Base-by-base conservation (phyloP, 30 jellyfish, hydroid and myxozoan genomes). In the Calvadosia cruxmelitensis region DNA sequence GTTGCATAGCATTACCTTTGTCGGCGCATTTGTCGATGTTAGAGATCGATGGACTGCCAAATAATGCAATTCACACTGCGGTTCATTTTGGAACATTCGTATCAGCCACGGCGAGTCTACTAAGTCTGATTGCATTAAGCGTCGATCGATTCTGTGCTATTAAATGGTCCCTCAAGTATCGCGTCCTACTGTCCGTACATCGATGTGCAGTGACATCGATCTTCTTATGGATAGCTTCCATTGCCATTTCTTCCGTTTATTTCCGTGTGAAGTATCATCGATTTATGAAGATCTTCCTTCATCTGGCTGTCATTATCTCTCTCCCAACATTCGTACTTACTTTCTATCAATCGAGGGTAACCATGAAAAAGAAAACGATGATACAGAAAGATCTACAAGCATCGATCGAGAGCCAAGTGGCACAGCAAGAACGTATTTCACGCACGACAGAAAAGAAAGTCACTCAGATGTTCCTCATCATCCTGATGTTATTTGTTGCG, bases 91-190 rank as follows among this genome's bases (percentile, higher is more conserved):
- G 85, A 12, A 73, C 80, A 62, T 89, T 89, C 62, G 75, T 78
- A 13, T 89, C 98, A 31, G 83, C 93, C 3, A 66, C 93, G 2
- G 98, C 98, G 1, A 89, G 98, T 52, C 28, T 89, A 32, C 76
- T 82, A 20, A 89, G 86, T 65, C 76, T 89, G 77, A 75, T 77
- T 16, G 98, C 98, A 10, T 74, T 89, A 75, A 73, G 90, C 50
- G 68, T 89, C 28, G 98, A 89, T 67, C 83, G 98, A 2, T 78
- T 68, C 34, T 15, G 33, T 52, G 84, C 93, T 2, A 73, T 89
- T 49, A 74, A 62, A 13, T 70, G 84, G 74, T 68, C 89, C 12
- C 10, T 84, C 23, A 68, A 74, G 33, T 52, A 73, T 31, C 70
- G 95, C 27, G 92, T 86, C 1, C 53, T 73, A 31, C 75, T 81